Conservation (phyloP, 2,888 invertebrate genomes). For the Eilema sororculum region DNA sequence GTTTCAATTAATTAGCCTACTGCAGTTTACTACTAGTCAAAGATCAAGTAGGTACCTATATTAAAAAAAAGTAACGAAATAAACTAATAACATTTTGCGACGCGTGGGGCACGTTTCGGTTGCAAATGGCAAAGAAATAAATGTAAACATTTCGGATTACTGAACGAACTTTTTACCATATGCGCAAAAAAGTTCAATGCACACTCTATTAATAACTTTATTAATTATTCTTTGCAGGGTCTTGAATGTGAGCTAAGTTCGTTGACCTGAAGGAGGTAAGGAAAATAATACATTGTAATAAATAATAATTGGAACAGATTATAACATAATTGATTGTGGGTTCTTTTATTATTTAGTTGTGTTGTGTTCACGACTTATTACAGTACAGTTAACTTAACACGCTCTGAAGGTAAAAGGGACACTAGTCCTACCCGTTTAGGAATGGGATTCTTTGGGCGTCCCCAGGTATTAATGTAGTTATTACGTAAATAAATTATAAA, state of each 20-base stretch:
- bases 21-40: too few relatives aligned
- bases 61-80: too few relatives aligned
- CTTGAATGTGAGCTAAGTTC: constrained; percentile 28
- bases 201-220: constrained; percentile 25
- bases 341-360: too few relatives aligned
- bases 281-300: not conserved
- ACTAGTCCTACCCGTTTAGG: too few relatives aligned
- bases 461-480: too few relatives aligned
- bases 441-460: not conserved
- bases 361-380: not conserved
- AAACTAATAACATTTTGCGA: not conserved
- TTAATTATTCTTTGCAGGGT: constrained; percentile 41
- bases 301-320: not conserved
- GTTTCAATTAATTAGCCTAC: too few relatives aligned
- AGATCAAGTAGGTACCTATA: too few relatives aligned
- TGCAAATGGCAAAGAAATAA: not conserved
- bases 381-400: not conserved
- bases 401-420: not conserved
- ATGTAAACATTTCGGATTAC: not conserved
- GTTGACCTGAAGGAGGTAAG: constrained; percentile 25
- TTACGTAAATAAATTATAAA: too few relatives aligned
- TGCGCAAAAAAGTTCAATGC: not conserved
- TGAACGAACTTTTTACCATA: not conserved
- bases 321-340: too few relatives aligned
- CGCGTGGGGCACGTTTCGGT: not conserved